Conservation (phyloP, 2,888 invertebrate species). For the Dryomyza anilis region DNA sequence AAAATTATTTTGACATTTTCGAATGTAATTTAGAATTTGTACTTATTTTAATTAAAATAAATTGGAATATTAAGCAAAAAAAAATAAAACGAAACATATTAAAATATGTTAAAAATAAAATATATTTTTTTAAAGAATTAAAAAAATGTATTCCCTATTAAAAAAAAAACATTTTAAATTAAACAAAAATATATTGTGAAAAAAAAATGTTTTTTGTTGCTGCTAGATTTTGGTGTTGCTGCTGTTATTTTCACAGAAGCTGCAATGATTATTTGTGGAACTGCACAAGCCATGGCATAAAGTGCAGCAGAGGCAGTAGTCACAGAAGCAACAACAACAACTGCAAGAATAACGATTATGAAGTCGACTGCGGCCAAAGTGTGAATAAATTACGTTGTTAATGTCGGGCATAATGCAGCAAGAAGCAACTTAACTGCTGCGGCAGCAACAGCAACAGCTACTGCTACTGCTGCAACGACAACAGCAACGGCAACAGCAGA, state of each 20-base stretch:
- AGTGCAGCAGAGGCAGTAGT: not conserved
- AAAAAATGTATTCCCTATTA: too few relatives aligned
- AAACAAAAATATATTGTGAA: conserved; percentile 8
- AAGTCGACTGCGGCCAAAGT: conserved; percentile 18
- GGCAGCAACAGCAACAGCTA: not conserved
- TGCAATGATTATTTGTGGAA: not conserved
- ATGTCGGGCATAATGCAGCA: conserved; percentile 18
- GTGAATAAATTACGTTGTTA: conserved; percentile 29
- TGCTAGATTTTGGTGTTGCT: conserved; percentile 4
- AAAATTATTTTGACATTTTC: too few relatives aligned
- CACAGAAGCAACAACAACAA: conserved; percentile 1
- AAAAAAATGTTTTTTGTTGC: conserved; percentile 14
- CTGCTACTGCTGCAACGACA: not conserved
- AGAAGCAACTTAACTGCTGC: conserved; percentile 17
- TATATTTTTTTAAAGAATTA: too few relatives aligned
- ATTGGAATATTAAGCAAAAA: too few relatives aligned
- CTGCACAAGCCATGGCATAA: not conserved
- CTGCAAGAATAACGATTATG: conserved; percentile 12
- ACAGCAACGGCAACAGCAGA: not conserved
- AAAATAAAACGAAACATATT: not conserved
- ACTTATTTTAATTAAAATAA: too few relatives aligned
- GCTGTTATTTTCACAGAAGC: too few relatives aligned
- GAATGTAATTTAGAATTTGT: too few relatives aligned
- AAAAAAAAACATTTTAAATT: too few relatives aligned
- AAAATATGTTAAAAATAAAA: too few relatives aligned